Base-by-base conservation (phyloP, 2,888 invertebrate genomes). In the Latrodectus hesperus region DNA sequence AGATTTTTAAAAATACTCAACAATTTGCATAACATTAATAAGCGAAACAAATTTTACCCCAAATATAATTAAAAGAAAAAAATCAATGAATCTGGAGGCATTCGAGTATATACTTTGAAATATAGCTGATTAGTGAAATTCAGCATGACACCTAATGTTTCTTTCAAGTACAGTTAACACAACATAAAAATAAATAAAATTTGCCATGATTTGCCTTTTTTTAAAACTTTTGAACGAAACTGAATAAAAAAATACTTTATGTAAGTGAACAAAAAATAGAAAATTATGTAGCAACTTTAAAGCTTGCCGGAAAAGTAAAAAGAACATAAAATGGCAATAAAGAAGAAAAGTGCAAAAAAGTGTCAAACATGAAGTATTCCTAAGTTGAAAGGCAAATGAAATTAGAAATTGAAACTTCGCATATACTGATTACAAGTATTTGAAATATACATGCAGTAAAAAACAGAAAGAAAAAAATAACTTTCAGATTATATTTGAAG, bases 401-500 rank as follows among this genome's bases (percentile, higher is more conserved):
- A 84, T 84, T 84, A 77, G 84, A 77, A 84, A 84, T 84, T 72
- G 78, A 84, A 78, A 78, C 84, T 73, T 72, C 51, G 17, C 84
- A 72, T 22, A 22, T 78, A 78, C 77, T 84, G 84, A 84, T 77
- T 84, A 84, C 84, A 77, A 53, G 51, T n/a, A 52, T 73, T 12
- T 52, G n/a, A 52, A 72, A 38, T 53, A 1, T 26, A 38, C 17
- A 16, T n/a, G 73, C 9, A 17, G 9, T n/a, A 49, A 12, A 22
- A 38, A 73, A 72, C 38, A 55, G 22, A 71, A 53, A 17, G 55
- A 55, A 1, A 22, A 12, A 16, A 55, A 16, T 51, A 26, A 53
- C 22, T 73, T 74, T 1, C 53, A 67, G 73, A 74, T 81, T 81
- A 72, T 81, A 65, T 81, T 81, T 74, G 52, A 26, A 65, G 65